Conservation (phyloP, 2,888 invertebrate species). For the Amphipyra tragopoginis region DNA sequence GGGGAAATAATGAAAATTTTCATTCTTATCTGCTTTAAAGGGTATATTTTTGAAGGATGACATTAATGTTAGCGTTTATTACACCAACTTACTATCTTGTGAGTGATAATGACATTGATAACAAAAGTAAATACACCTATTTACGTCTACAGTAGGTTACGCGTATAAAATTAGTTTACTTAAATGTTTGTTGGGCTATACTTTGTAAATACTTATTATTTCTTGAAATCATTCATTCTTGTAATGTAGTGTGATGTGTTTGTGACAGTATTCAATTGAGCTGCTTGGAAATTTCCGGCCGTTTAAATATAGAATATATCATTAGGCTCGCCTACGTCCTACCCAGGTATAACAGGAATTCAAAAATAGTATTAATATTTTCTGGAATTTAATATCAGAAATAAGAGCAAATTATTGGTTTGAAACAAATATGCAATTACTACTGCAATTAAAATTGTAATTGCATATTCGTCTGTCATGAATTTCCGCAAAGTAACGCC, state of each 20-base stretch:
- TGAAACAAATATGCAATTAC: too few relatives aligned
- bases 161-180: conserved; percentile 30
- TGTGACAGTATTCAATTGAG: conserved; percentile 7
- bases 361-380: too few relatives aligned
- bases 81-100: conserved; percentile 42
- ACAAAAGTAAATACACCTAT: conserved; percentile 40
- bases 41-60: conserved; percentile 32
- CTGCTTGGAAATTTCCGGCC: conserved; percentile 26
- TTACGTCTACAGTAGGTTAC: conserved; percentile 31
- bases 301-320: conserved; percentile 12
- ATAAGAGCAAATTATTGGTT: too few relatives aligned
- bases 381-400: too few relatives aligned
- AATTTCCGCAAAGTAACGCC: too few relatives aligned
- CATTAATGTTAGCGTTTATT: conserved; percentile 48
- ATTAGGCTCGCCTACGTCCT: not conserved
- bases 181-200: conserved; percentile 20
- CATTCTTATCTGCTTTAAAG: conserved; percentile 46
- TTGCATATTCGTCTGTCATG: too few relatives aligned
- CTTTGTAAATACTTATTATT: not conserved
- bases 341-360: too few relatives aligned
- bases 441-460: too few relatives aligned
- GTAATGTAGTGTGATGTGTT: not conserved
- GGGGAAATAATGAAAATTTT: conserved; percentile 40
- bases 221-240: conserved; percentile 12
- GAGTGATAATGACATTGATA: conserved; percentile 63